These are phyloP conservation scores for Pongo pygmaeus DNA, from an alignment of 2,113 vertebrate species.

Conservation along the genomic window DNA sequence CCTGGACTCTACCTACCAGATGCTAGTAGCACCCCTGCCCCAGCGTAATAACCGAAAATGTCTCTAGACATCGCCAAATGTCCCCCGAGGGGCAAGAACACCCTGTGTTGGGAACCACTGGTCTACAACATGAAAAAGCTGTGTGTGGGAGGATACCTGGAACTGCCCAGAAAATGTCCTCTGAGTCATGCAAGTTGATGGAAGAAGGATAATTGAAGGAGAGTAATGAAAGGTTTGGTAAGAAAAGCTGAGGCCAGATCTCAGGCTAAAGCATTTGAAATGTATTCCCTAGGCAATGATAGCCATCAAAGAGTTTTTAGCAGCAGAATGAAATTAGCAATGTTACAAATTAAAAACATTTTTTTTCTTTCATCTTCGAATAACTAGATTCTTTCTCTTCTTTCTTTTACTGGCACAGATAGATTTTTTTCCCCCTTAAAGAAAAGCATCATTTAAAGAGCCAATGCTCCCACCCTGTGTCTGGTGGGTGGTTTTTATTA, in stretches of 20 bases:
- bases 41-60: background rate
- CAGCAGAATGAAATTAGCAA: conserved; percentile 62
- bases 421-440: background rate
- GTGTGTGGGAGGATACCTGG: background rate
- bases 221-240: background rate
- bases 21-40: background rate
- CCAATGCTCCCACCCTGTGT: conserved; percentile 27
- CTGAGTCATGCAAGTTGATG: background rate
- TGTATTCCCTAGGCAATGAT: conserved; percentile 19
- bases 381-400: conserved; percentile 51
- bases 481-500: conserved; percentile 72
- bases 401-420: conserved; percentile 47
- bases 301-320: conserved; percentile 56
- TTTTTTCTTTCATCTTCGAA: conserved; percentile 63
- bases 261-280: conserved; percentile 40
- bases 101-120: background rate
- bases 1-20: background rate
- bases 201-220: background rate
- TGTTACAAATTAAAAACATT: conserved; percentile 71
- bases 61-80: background rate
- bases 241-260: conserved; percentile 4
- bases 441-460: conserved; percentile 66
- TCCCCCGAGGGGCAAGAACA: background rate
- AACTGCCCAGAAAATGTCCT: background rate
- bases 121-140: background rate